A percentile compares a stretch with the other conserved stretches of the same genome.
Conservation (phyloP, 2,113 vertebrate species). For the Hipposideros armiger region DNA sequence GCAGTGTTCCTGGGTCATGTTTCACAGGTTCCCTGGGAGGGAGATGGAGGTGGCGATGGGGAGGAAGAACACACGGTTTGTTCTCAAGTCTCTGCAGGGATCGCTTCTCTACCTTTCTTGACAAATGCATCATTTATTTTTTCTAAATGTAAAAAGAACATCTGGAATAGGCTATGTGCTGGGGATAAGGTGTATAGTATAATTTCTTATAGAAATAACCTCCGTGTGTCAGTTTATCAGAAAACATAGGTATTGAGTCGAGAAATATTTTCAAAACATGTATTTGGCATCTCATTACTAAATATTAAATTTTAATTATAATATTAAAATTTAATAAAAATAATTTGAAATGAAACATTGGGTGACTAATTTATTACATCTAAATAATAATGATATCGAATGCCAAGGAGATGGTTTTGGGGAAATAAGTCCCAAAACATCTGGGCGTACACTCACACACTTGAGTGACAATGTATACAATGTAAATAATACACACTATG, state of each 20-base stretch:
- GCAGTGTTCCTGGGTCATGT: accelerated
- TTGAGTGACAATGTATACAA: neutral
- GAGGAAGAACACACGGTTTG: neutral
- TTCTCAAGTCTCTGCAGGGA: neutral
- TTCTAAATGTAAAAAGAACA: neutral
- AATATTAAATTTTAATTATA: neutral
- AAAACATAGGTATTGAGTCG: neutral
- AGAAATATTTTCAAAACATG: neutral
- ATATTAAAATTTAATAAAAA: neutral
- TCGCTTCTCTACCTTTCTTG: neutral
- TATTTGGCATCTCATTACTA: neutral
- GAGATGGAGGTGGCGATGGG: neutral
- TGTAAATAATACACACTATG: neutral
- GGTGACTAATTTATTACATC: neutral
- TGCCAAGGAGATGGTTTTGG: neutral
- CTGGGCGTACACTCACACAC: neutral
- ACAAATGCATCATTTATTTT: neutral
- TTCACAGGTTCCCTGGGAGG: neutral
- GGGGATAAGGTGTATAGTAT: neutral
- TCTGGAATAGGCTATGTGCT: neutral
- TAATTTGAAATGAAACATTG: neutral
- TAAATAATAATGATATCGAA: neutral
- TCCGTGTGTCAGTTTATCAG: neutral
- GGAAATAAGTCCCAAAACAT: neutral
- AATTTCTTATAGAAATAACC: neutral